Evolutionary conservation across 2,113 vertebrate genomes (phyloP).

Genomic region (Syngnathus typhle): DNA sequence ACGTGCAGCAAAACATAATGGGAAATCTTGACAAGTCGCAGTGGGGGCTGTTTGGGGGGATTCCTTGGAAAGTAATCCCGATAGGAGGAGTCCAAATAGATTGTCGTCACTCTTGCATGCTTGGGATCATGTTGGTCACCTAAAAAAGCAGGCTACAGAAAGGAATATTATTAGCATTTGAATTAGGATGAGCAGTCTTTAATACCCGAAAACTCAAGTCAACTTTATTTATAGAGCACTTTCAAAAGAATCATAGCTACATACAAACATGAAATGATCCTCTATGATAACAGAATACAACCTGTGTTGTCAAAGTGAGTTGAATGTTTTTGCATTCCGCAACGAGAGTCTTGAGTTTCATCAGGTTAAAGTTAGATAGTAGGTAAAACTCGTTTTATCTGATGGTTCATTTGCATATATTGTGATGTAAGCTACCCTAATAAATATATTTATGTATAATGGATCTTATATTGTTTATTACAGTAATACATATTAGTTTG

Average conservation of each 20-base stretch:
- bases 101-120: constrained; percentile 32
- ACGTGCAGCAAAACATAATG: constrained; percentile 41
- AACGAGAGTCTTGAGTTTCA: background rate
- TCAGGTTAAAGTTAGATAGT: background rate
- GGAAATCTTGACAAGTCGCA: constrained; percentile 2
- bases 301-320: constrained; percentile 7
- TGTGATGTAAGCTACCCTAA: too few species aligned
- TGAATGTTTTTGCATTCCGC: background rate
- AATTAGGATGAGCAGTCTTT: background rate
- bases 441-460: too few species aligned
- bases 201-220: background rate
- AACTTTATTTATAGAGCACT: too few species aligned
- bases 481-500: too few species aligned
- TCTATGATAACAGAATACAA: background rate
- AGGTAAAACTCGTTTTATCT: too few species aligned
- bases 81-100: constrained; percentile 20
- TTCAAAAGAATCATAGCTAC: too few species aligned
- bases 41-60: constrained; percentile 18
- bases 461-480: too few species aligned
- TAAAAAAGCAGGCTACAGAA: constrained; percentile 33
- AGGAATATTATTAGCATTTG: background rate
- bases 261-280: background rate
- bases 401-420: too few species aligned
- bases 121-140: constrained; percentile 41
- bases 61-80: constrained; percentile 17